phyloP scores from a whole-genome alignment of 2,797 vertebrate genomes.

The Petrocephalus schoutedeni region DNA sequence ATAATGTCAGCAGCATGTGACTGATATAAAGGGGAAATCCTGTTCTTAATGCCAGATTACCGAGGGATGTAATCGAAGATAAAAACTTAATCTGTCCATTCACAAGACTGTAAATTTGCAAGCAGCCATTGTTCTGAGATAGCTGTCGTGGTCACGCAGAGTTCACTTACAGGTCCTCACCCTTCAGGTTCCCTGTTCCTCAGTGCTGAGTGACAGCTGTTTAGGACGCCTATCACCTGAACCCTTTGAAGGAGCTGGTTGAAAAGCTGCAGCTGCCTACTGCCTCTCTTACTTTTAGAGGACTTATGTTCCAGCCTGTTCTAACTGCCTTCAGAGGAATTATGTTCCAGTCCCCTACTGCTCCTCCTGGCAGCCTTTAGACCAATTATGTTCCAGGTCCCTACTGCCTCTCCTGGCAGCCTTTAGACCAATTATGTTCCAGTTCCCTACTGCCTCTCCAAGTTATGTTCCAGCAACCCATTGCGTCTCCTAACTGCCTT shows the following conservation, averaged over 20 bases:
- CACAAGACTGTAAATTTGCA: conserved; percentile 35
- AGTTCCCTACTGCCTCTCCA: background rate
- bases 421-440: background rate
- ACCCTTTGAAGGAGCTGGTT: background rate
- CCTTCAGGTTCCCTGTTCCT: background rate
- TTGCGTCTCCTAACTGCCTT: background rate
- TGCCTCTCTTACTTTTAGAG: background rate
- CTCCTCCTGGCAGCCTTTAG: background rate
- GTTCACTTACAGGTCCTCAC: conserved; percentile 25
- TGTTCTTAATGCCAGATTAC: conserved; percentile 43
- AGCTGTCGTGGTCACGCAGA: conserved; percentile 38
- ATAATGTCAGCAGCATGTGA: background rate
- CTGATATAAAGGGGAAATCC: conserved; percentile 34
- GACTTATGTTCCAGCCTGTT: background rate
- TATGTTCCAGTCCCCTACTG: background rate
- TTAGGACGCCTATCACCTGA: conserved; percentile 17
- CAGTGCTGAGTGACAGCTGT: conserved; percentile 36
- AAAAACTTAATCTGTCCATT: conserved; percentile 34
- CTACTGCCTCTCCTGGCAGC: background rate
- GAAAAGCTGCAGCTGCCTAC: background rate
- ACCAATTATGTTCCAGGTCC: background rate
- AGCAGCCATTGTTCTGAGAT: conserved; percentile 42
- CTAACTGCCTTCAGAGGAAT: too few relatives aligned
- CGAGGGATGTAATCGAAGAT: conserved; percentile 48
- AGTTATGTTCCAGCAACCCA: background rate